Evolutionary conservation across 2,888 invertebrate species (phyloP), one percentile per base, ranked within the genome.

Genomic region (Standfussiana lucernea): DNA sequence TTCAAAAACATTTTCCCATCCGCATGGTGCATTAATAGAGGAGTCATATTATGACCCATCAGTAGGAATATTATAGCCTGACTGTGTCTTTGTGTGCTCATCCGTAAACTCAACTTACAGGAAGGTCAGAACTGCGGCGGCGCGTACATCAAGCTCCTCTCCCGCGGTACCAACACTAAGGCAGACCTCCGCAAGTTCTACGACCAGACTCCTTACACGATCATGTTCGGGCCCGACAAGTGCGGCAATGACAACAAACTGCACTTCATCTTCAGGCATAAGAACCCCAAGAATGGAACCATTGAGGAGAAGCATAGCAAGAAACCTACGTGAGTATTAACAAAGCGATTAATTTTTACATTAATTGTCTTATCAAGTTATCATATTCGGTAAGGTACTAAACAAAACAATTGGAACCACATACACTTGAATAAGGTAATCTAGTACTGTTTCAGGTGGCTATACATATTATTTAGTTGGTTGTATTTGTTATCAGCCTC

Each of bases 211-310:
- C 98, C 99, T 0, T 99, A 99, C 96, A 99, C 99, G 4, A 99
- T 99, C 91, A 99, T 99, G 99, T 99, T 99, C 96, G 99, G 99
- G 0, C 99, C 99, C 15, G 99, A 99, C 97, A 99, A 99, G 95
- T 99, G 99, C 95, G 99, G 99, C 84, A 98, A 98, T 92, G 99
- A 99, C 94, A 98, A 98, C 92, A 99, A 99, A 97, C 98, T 99
- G 93, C 98, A 98, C 93, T 98, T 98, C 93, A 99, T 99, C 94
- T 99, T 99, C 97, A 97, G 99, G 72, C 99, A 99, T 94, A 98
- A 97, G 94, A 99, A 99, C 97, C 99, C 99, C 18, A 97, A 98
- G 90, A 99, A 99, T 93, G 99, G 99, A 66, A 97, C 98, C 40
- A 96, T 98, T 86, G 98, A 98, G 93, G 99, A 99, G 95, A 99